Evolutionary conservation across 1,140 invertebrate species (phyloP), one percentile per base, ranked within the genome.

Genomic region (Lepeophtheirus salmonis): DNA sequence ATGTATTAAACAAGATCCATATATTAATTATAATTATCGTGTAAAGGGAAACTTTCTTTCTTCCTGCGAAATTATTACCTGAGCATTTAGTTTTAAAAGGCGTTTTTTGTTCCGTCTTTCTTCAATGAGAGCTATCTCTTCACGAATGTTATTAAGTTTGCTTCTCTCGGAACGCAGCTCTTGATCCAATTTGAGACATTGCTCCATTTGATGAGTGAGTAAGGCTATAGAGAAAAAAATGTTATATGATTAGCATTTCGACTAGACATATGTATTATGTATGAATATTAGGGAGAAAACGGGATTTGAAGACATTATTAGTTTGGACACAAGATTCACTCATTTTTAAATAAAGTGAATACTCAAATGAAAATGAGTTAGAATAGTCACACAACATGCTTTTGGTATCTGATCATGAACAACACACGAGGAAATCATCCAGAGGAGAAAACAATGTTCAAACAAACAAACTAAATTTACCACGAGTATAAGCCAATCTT

Each of bases 191-290:
- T 60, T 60, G 6, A 60, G 18, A 20, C 20, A 41, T 50, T 60
- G 57, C n/a, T 60, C 57, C 57, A 60, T 60, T 60, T 60, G 57
- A 14, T 60, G 57, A 3, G 30, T 20, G n/a, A 60, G 18, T 21
- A 60, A 21, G 20, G 30, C 57, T 60, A 60, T 14, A 60, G 18
- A 51, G 20, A 56, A 26, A 25, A 56, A 56, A 17, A 23, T 52
- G 18, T 10, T 18, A n/a, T 41, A 10, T 41, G 10, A 12, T 41
- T 41, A n/a, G 30, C 30, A 41, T 41, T 41, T 41, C n/a, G 10
- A 41, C 30, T 10, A 41, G 30, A 41, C 10, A 41, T n/a, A n/a
- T n/a, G n/a, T n/a, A n/a, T n/a, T n/a, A n/a, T n/a, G n/a, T n/a
- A n/a, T n/a, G n/a, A n/a, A n/a, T n/a, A n/a, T n/a, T n/a, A n/a